phyloP scores from a whole-genome alignment of 2,113 vertebrate species.

The Macrotus californicus region DNA sequence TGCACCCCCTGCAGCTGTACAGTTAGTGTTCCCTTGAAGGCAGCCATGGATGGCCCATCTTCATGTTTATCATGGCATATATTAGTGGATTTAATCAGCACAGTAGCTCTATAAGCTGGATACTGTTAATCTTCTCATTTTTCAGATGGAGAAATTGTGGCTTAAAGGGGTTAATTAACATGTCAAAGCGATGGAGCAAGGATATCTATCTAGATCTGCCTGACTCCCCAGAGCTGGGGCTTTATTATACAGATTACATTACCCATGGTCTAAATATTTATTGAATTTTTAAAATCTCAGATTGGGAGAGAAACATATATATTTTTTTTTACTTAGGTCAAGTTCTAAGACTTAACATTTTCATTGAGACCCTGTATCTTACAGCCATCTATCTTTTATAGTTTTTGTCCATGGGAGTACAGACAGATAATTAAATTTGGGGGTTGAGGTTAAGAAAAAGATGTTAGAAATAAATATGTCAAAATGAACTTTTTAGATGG shows the following conservation, averaged over 20 bases:
- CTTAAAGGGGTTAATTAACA: not conserved
- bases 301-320: not conserved
- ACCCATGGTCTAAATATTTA: not conserved
- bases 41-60: not conserved
- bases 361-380: not conserved
- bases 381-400: not conserved
- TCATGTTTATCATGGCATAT: not conserved
- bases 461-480: slow-evolving; percentile 3
- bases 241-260: not conserved
- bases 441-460: not conserved
- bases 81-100: not conserved
- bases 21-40: not conserved
- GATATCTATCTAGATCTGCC: not conserved
- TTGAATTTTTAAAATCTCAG: not conserved
- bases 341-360: not conserved
- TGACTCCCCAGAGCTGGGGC: not conserved
- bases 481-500: slow-evolving; percentile 2
- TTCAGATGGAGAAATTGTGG: not conserved
- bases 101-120: not conserved
- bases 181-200: not conserved
- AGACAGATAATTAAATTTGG: not conserved
- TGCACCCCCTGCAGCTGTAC: not conserved
- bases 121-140: not conserved
- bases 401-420: not conserved
- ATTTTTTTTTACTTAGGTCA: not conserved